These are phyloP conservation scores for Platysteira castanea DNA, from an alignment of 2,113 vertebrate species.

Conservation along the genomic window DNA sequence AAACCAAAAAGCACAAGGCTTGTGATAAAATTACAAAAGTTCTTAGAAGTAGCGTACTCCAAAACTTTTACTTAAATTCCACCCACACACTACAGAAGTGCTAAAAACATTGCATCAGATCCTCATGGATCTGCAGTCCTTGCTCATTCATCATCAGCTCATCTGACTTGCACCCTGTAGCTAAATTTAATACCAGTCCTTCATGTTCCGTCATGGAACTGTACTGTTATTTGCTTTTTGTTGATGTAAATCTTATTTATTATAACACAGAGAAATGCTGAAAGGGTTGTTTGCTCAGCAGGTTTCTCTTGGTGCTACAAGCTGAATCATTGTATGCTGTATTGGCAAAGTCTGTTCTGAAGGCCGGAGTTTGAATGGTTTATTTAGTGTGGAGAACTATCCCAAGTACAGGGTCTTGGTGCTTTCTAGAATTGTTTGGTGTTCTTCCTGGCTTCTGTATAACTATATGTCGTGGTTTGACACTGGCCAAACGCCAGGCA, in stretches of 20 bases:
- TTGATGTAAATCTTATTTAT: not conserved
- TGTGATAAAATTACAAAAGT: not conserved
- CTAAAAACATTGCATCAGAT: not conserved
- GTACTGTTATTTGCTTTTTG: not conserved
- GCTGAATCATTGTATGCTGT: not conserved
- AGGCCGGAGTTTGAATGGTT: not conserved
- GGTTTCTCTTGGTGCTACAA: not conserved
- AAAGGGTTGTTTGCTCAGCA: not conserved
- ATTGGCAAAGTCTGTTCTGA: not conserved
- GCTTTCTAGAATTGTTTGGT: not conserved
- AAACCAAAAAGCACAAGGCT: not conserved
- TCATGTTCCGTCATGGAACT: not conserved
- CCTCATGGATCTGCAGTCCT: not conserved
- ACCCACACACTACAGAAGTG: constrained; percentile 1
- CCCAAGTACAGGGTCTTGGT: not conserved
- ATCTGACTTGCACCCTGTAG: constrained; percentile 18
- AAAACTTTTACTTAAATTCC: not conserved
- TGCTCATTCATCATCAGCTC: constrained; percentile 37
- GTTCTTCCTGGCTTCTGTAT: not conserved
- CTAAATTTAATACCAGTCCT: constrained; percentile 1
- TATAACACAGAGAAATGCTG: not conserved
- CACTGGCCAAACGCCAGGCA: not conserved
- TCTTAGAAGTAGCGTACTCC: not conserved
- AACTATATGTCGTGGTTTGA: not conserved
- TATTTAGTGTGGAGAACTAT: not conserved